A percentile compares a stretch with the other conserved stretches of the same genome.
Evolutionary conservation across 2,797 vertebrate species (phyloP).

Genomic region (Gadopsis marmoratus): DNA sequence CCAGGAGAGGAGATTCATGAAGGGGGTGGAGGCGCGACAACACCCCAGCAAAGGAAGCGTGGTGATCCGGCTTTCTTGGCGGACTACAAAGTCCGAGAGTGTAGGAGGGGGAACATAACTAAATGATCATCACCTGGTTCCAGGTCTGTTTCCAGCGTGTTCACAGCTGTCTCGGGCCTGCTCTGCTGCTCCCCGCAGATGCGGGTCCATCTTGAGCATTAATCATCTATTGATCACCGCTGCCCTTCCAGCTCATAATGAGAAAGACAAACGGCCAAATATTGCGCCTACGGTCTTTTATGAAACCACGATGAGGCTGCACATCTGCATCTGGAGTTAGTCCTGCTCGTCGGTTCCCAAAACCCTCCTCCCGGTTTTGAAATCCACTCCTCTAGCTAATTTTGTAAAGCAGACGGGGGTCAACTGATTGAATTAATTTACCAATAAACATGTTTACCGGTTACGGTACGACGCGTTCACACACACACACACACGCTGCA

Average conservation of each 20-base stretch:
- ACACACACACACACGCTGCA: slow-evolving; percentile 5
- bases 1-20: slow-evolving; percentile 54
- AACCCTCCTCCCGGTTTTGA: not conserved
- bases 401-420: slow-evolving; percentile 38
- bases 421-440: slow-evolving; percentile 71
- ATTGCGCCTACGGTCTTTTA: slow-evolving; percentile 52
- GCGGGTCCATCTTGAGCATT: slow-evolving; percentile 69
- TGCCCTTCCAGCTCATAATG: slow-evolving; percentile 78
- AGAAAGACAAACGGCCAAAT: slow-evolving; percentile 75
- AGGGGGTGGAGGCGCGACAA: slow-evolving; percentile 50
- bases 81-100: slow-evolving; percentile 11
- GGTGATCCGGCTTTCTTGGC: slow-evolving; percentile 45
- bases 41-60: slow-evolving; percentile 33
- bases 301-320: slow-evolving; percentile 53
- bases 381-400: slow-evolving; percentile 13
- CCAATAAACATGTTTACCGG: slow-evolving; percentile 69
- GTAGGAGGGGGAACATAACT: slow-evolving; percentile 2
- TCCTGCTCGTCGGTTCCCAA: not conserved
- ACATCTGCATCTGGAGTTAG: slow-evolving; percentile 44
- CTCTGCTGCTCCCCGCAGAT: slow-evolving; percentile 47
- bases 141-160: slow-evolving; percentile 11
- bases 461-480: slow-evolving; percentile 44
- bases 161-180: slow-evolving; percentile 39
- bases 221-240: slow-evolving; percentile 75
- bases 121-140: slow-evolving; percentile 52